Evolutionary conservation across 2,113 vertebrate genomes (phyloP), one percentile per base, ranked within the genome.

Genomic region (Loxodonta africana): DNA sequence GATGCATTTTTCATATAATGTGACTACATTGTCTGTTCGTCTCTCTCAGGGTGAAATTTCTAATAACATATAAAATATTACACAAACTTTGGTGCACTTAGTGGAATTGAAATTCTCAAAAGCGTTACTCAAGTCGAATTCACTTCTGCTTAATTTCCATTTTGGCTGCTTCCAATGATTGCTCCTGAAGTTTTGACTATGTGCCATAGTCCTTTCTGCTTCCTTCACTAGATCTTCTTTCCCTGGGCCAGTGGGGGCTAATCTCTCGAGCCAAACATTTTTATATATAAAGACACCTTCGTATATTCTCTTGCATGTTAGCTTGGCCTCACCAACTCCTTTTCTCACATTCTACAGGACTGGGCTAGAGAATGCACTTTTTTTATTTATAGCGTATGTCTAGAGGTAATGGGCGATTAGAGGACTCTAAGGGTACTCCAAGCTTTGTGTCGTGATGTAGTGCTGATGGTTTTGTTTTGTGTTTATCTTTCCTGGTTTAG

Each of bases 51-150:
- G 37, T 87, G 23, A 87, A 96, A 94, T 89, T 90, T 28, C 28
- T 92, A 90, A 63, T 94, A 93, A 92, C 78, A 90, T 71, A 77
- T 57, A 73, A 80, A 81, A 69, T 85, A 83, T 65, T 65, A 76
- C 2, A 57, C 30, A 93, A 91, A 71, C 26, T 30, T 88, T 60
- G 91, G 37, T 46, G 83, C 44, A 65, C 48, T 95, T n/a, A 65
- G 62, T 80, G 26, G 28, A 89, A 90, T 26, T 87, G 44, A 80
- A 94, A 94, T 65, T 87, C 71, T 93, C 48, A 51, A 80, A 71
- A 71, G 44, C 44, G 23, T 76, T 78, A 76, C 65, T 90, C 30
- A 87, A 86, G 77, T 91, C 41, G 95, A 78, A 89, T 85, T 44
- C 26, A 53, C 48, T n/a, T 85, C 33, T 73, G 46, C 91, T 71